Evolutionary conservation across 2,113 vertebrate genomes (phyloP), one percentile per base, ranked within the genome.

Genomic region (Ornithorhynchus anatinus): DNA sequence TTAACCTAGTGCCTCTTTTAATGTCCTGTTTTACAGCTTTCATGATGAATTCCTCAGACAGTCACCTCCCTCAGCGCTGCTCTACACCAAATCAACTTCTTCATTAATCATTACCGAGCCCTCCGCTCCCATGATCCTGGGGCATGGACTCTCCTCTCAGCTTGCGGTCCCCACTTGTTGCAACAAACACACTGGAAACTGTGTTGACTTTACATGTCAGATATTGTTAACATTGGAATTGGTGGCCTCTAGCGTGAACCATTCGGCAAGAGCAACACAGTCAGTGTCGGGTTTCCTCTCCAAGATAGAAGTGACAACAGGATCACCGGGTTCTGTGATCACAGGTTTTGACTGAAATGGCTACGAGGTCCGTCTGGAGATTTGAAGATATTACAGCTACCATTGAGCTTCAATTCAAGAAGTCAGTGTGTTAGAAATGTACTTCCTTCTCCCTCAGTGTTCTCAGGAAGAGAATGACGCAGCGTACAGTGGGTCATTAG

Each of bases 1-100:
- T 79, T 67, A 82, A 65, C 47, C 40, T 62, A 1, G 5, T 16
- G 77, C 62, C 72, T 84, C 53, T 54, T 80, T 86, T 52, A 66
- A 72, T 45, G 69, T 73, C 47, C 72, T 69, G 63, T 77, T 84
- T 80, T 70, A 82, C 35, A 73, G 58, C 43, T 51, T 71, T 33
- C 29, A 27, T 44, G 53, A 40, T 56, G 70, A 78, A 86, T 85
- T 77, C 81, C 58, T 79, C 36, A 11, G 20, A 59, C 35, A 68
- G 58, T 39, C 31, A 22, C 71, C 80, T 48, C 74, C 63, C 72
- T 80, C 38, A 1, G 69, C 63, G 74, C 9, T 43, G 70, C 75
- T 65, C 44, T 29, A 9, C 29, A 32, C 40, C 13, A 66, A 69
- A 35, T 43, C 23, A 29, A 25, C 27, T 50, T 59, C 47, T 73